Evolutionary conservation across 1,140 invertebrate genomes (phyloP).

Genomic region (Leptopilina boulardi): DNA sequence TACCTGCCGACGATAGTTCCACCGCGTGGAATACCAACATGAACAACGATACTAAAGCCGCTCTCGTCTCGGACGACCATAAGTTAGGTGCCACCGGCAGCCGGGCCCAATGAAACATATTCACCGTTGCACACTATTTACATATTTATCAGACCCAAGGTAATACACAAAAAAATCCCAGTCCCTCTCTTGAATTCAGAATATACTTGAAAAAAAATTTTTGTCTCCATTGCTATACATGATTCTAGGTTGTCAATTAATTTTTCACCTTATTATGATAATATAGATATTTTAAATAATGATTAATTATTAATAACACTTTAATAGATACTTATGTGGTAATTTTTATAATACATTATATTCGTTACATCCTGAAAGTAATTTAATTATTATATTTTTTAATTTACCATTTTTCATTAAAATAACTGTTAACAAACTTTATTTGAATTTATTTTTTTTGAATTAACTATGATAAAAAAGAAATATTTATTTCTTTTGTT

Average conservation of each 20-base stretch:
- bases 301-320: too few species aligned
- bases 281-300: too few species aligned
- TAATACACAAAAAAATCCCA: neutral
- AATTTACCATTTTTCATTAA: too few species aligned
- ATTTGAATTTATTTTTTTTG: too few species aligned
- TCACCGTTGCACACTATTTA: constrained; percentile 67
- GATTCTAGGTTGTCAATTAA: too few species aligned
- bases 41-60: constrained; percentile 56
- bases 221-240: neutral
- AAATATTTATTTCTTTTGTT: neutral
- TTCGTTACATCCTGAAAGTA: too few species aligned
- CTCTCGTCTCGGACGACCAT: constrained; percentile 65
- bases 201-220: neutral
- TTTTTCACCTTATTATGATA: too few species aligned
- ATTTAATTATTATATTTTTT: too few species aligned
- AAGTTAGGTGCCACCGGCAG: constrained; percentile 68
- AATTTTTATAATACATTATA: too few species aligned
- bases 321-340: too few species aligned
- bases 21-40: constrained; percentile 61
- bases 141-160: constrained; percentile 64
- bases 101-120: constrained; percentile 66
- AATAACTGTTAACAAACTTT: too few species aligned
- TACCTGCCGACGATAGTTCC: constrained; percentile 64
- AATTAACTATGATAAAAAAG: too few species aligned
- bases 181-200: neutral